phyloP scores from a whole-genome alignment of 2,888 invertebrate species.

The Eupithecia insigniata region DNA sequence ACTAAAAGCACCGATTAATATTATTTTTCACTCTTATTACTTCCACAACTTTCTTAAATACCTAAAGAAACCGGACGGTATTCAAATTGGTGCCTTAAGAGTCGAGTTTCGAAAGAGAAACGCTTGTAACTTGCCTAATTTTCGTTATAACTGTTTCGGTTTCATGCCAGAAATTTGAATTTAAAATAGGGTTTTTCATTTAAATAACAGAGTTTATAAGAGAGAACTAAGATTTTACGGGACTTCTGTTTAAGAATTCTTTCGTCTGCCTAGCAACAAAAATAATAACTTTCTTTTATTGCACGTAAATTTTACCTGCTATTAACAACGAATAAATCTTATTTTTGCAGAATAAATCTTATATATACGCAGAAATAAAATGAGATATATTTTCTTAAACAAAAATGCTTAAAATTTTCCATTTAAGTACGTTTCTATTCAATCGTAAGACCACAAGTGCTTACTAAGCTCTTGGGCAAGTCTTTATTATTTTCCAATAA shows the following conservation, averaged over 20 bases:
- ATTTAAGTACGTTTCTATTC: not conserved
- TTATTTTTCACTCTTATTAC: not conserved
- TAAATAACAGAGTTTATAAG: conserved; percentile 9
- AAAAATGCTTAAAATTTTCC: not conserved
- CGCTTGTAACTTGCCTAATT: conserved; percentile 22
- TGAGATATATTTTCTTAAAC: not conserved
- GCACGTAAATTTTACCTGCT: not conserved
- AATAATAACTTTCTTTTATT: not conserved
- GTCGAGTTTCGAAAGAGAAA: not conserved
- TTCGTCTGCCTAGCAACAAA: not conserved
- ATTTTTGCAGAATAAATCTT: too few species aligned
- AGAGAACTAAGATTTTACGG: conserved; percentile 13
- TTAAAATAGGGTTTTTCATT: conserved; percentile 19
- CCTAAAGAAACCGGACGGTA: conserved; percentile 1
- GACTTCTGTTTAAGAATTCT: not conserved
- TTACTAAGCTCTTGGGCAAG: not conserved
- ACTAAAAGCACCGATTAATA: not conserved
- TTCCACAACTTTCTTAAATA: not conserved
- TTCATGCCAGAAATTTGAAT: conserved; percentile 26
- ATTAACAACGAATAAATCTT: too few species aligned
- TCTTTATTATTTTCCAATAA: not conserved
- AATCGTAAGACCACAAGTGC: not conserved
- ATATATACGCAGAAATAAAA: too few species aligned
- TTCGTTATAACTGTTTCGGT: conserved; percentile 26
- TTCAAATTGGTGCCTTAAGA: conserved; percentile 14